Evolutionary conservation across 2,797 vertebrate genomes (phyloP).

Genomic region (Onychomys arenicola): DNA sequence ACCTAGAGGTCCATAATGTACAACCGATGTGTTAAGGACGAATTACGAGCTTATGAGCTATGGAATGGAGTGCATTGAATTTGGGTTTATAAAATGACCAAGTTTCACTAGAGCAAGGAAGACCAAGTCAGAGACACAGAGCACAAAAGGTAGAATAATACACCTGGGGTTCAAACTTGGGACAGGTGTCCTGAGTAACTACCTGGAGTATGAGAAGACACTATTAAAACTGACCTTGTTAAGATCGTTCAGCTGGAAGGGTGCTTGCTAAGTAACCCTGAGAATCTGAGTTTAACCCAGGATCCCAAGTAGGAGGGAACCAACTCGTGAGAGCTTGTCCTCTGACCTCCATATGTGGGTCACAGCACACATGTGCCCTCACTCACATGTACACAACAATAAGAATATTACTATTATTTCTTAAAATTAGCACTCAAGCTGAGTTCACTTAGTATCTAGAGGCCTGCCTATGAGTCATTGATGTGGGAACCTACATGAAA

Average conservation of each 20-base stretch:
- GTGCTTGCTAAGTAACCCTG: not conserved
- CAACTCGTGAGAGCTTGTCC: not conserved
- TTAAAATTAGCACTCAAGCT: not conserved
- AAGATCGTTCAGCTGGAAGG: not conserved
- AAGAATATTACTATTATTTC: not conserved
- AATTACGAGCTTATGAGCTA: constrained; percentile 41
- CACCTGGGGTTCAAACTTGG: not conserved
- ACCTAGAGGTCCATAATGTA: not conserved
- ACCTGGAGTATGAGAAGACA: not conserved
- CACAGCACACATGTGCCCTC: not conserved
- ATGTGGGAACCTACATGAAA: not conserved
- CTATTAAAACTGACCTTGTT: not conserved
- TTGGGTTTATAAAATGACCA: not conserved
- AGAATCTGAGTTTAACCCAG: not conserved
- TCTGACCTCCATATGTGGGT: not conserved
- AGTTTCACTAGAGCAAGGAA: not conserved
- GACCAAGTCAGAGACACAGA: not conserved
- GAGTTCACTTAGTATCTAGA: not conserved
- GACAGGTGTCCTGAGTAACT: not conserved
- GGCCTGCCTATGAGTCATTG: not conserved
- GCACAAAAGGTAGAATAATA: constrained; percentile 9
- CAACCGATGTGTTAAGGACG: not conserved
- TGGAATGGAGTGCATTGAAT: not conserved
- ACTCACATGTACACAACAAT: not conserved
- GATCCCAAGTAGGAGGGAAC: not conserved